Evolutionary conservation across 2,888 invertebrate species (phyloP), one percentile per base, ranked within the genome.

Genomic region (Melanchra persicariae): DNA sequence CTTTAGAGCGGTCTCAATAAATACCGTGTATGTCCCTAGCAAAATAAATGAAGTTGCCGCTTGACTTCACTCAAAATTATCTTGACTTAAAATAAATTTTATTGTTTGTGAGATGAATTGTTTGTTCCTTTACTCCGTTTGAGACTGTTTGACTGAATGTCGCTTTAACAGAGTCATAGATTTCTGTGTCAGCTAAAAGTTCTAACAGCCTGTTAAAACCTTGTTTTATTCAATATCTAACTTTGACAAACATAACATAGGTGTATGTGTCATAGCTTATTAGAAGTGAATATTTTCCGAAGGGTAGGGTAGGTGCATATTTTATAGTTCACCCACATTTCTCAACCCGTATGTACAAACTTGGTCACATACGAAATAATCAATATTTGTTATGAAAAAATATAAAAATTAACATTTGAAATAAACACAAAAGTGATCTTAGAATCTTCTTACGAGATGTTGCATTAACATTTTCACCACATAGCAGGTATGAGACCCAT

Each of bases 1-100:
- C 84, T 70, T 62, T 79, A 75, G 63, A 75, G 64, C 65, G 77
- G 72, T 70, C 68, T 81, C 81, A 85, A 88, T 80, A 85, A 80
- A 82, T 81, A 76, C 59, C 40, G 67, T 69, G 54, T 66, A 61
- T 79, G 74, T 76, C n/a, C n/a, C n/a, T n/a, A 59, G 63, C 66
- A 72, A 79, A 72, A 81, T 74, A 81, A 77, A 83, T 43, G 77
- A 82, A 75, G 77, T 80, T 78, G 57, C 63, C 69, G 79, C 72
- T 77, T 58, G 70, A 70, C 37, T 67, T 60, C 76, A 69, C 71
- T 77, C 19, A 51, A 74, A 82, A 74, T 66, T 37, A 62, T 72
- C 15, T 22, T 19, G 26, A 54, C 43, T 68, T 24, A 17, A 34
- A 74, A 54, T 59, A 49, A 55, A 30, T 43, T 43, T 37, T 70